A percentile compares a stretch with the other conserved stretches of the same genome.
Conservation (phyloP, 2,888 invertebrate genomes). For the Hanleya hanleyi region DNA sequence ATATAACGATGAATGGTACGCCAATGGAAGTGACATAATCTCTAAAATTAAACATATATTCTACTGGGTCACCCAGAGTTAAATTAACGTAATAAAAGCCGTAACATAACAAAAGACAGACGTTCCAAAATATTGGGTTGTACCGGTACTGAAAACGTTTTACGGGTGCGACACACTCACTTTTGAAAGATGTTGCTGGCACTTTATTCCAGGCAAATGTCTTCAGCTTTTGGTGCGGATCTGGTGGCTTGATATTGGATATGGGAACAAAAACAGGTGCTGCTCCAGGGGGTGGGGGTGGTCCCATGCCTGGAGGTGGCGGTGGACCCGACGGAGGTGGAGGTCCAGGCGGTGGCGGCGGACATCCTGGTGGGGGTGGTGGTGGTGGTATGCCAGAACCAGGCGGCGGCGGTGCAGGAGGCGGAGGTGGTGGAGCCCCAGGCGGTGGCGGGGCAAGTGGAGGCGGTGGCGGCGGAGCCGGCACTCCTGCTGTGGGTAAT, state of each 20-base stretch:
- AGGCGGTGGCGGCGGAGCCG: conserved; percentile 30
- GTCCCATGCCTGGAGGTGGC: conserved; percentile 21
- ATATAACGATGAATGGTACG: not conserved
- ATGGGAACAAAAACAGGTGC: conserved; percentile 26
- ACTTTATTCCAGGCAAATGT: conserved; percentile 99
- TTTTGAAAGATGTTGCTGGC: conserved; percentile 75
- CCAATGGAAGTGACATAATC: not conserved
- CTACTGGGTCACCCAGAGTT: too few relatives aligned
- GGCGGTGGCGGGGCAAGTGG: conserved; percentile 36
- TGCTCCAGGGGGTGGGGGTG: conserved; percentile 31
- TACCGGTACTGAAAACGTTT: too few relatives aligned
- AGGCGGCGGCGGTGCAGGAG: conserved; percentile 61
- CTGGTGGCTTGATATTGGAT: conserved; percentile 82
- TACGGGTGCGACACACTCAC: too few relatives aligned
- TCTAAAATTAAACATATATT: too few relatives aligned
- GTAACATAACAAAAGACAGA: too few relatives aligned
- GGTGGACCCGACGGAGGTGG: conserved; percentile 27
- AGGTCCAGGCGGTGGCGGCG: conserved; percentile 40
- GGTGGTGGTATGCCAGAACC: conserved; percentile 35
- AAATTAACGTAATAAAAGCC: too few relatives aligned
- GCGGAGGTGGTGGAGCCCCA: conserved; percentile 35
- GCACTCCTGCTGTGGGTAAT: conserved; percentile 1
- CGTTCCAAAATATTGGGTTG: too few relatives aligned
- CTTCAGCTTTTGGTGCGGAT: conserved; percentile 96
- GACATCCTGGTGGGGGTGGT: conserved; percentile 37